phyloP scores from a whole-genome alignment of 2,797 vertebrate species.

The Gephyroberyx darwinii region DNA sequence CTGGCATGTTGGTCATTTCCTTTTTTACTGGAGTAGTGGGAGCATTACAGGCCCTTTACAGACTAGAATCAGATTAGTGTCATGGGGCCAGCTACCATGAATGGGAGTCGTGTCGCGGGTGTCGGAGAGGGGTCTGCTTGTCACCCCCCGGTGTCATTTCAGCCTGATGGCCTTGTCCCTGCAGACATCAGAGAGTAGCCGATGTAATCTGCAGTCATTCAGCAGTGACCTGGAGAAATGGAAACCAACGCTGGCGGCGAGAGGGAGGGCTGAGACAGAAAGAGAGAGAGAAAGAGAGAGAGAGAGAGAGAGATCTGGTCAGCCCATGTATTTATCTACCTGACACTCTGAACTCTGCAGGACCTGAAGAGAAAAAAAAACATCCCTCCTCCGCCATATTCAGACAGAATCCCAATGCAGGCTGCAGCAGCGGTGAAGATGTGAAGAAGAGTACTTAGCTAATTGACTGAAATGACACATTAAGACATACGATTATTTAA shows the following conservation, averaged over 20 bases:
- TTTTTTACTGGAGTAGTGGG: slow-evolving; percentile 52
- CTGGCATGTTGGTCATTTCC: slow-evolving; percentile 58
- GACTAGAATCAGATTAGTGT: slow-evolving; percentile 76
- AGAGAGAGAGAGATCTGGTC: slow-evolving; percentile 54
- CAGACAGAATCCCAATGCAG: slow-evolving; percentile 19
- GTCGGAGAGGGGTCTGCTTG: slow-evolving; percentile 59
- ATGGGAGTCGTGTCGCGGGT: slow-evolving; percentile 69
- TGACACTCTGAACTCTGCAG: slow-evolving; percentile 57
- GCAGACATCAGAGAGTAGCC: slow-evolving; percentile 64
- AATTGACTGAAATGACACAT: slow-evolving; percentile 65
- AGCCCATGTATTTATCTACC: slow-evolving; percentile 68
- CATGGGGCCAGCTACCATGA: slow-evolving; percentile 69
- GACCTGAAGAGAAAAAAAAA: slow-evolving; percentile 24
- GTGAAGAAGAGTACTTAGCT: slow-evolving; percentile 43
- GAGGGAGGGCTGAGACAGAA: slow-evolving; percentile 19
- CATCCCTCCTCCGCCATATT: slow-evolving; percentile 11
- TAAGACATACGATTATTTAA: slow-evolving; percentile 44
- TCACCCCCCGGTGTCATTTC: slow-evolving; percentile 70
- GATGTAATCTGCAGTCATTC: slow-evolving; percentile 75
- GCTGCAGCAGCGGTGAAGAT: slow-evolving; percentile 8
- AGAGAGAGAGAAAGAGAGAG: slow-evolving; percentile 6
- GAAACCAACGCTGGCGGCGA: slow-evolving; percentile 48
- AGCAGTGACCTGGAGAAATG: slow-evolving; percentile 73
- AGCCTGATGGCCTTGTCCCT: slow-evolving; percentile 71
- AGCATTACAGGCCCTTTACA: slow-evolving; percentile 57